Evolutionary conservation across 2,888 invertebrate genomes (phyloP), one percentile per base, ranked within the genome.

Genomic region (Drosophila flavopinicola): DNA sequence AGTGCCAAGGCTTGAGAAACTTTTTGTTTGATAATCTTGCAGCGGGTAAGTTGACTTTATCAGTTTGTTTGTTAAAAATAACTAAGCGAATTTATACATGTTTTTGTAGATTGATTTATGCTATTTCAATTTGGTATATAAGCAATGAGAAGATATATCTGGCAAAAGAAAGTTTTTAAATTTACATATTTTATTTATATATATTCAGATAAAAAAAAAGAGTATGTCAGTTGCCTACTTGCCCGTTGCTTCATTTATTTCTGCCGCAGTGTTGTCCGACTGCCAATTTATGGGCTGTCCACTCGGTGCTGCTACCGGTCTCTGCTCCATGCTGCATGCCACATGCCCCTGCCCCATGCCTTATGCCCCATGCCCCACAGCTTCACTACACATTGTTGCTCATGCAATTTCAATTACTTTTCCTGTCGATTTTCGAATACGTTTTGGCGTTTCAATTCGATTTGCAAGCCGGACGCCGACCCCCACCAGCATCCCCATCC

Each of bases 341-440:
- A n/a, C n/a, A n/a, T 13, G 9, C 25, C 17, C 11, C 23, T 11
- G 35, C 23, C 49, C 44, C 7, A n/a, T 9, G 6, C 23, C 17
- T 15, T n/a, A n/a, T n/a, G n/a, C n/a, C n/a, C n/a, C n/a, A n/a
- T 13, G 9, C 25, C 17, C 11, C 23, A n/a, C n/a, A n/a, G 35
- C 23, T 48, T 42, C 57, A 44, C 58, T 63, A 33, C 57, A 82
- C 79, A 85, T 85, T 87, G 88, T 79, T 80, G 85, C 78, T 87
- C 87, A 87, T 87, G 88, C 88, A 88, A 88, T 88, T 88, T 87
- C 87, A 87, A 87, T 87, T 88, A 87, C 83, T 85, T 85, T 86
- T 72, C 67, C 84, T 87, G 87, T 85, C 84, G 84, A 82, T 85
- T 84, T 82, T 85, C 87, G 87, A 76, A 84, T 85, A 79, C 85